These are phyloP conservation scores for Miniopterus natalensis DNA, from an alignment of 2,113 vertebrate genomes.

Conservation along the genomic window DNA sequence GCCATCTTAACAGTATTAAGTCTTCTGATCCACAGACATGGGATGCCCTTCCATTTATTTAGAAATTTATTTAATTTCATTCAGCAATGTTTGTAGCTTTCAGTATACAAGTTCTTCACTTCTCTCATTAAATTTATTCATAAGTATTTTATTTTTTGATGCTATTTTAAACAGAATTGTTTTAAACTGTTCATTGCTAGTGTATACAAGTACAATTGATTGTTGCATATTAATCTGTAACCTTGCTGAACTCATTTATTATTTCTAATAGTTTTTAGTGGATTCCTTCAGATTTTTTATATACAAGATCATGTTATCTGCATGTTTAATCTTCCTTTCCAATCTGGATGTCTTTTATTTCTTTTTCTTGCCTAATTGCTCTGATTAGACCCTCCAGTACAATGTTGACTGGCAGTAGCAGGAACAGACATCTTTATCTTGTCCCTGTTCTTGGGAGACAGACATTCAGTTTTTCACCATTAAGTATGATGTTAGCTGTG, in stretches of 20 bases:
- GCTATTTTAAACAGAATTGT: not conserved
- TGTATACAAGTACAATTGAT: not conserved
- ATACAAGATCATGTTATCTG: not conserved
- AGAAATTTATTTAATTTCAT: not conserved
- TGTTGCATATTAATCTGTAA: not conserved
- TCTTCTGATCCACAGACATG: not conserved
- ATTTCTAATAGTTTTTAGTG: slow-evolving; percentile 15
- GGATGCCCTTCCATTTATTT: not conserved
- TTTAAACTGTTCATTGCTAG: not conserved
- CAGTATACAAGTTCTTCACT: not conserved
- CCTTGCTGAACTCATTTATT: not conserved
- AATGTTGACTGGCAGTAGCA: not conserved
- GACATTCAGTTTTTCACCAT: not conserved
- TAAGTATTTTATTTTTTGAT: not conserved
- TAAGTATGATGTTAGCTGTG: not conserved
- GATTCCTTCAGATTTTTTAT: not conserved
- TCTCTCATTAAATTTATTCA: not conserved
- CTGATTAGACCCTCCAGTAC: not conserved
- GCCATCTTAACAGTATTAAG: not conserved
- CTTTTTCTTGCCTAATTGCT: slow-evolving; percentile 21
- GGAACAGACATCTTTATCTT: slow-evolving; percentile 26
- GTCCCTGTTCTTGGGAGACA: not conserved
- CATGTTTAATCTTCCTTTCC: not conserved
- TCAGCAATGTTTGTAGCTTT: not conserved
- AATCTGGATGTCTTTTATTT: not conserved